Percentiles rank a stretch among this genome's conserved stretches.
Conservation (phyloP, 2,113 vertebrate species). For the Sapayoa aenigma region DNA sequence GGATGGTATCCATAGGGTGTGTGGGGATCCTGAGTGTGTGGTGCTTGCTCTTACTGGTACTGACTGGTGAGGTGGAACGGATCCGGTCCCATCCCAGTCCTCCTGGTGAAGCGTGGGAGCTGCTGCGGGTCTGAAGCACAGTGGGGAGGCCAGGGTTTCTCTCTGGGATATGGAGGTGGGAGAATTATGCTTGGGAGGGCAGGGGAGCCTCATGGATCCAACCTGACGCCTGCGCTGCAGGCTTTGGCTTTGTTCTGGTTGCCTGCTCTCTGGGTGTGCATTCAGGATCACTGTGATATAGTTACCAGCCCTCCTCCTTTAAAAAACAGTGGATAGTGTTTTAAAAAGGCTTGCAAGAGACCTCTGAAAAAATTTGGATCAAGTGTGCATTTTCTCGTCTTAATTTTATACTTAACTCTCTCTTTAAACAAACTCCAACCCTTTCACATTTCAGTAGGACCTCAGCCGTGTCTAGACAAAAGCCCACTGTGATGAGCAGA, state of each 20-base stretch:
- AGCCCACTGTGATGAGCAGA: neutral
- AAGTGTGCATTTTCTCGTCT: neutral
- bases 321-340: neutral
- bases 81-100: neutral
- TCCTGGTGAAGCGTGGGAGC: neutral
- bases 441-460: neutral
- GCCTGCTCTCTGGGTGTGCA: neutral
- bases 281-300: neutral
- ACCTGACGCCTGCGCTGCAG: fast-evolving
- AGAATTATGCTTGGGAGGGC: neutral
- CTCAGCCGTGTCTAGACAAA: neutral
- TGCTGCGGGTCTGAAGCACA: fast-evolving
- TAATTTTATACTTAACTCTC: neutral
- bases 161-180: neutral
- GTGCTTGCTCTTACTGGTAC: neutral
- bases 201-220: neutral
- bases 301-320: neutral
- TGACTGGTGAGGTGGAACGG: fast-evolving
- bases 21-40: fast-evolving
- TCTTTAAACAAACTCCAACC: neutral
- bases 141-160: neutral
- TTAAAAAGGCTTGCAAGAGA: neutral
- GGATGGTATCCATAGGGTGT: neutral
- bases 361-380: neutral
- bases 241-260: neutral